These are phyloP conservation scores for Glossosoma conforme DNA, from an alignment of 1,140 invertebrate species.

Conservation along the genomic window DNA sequence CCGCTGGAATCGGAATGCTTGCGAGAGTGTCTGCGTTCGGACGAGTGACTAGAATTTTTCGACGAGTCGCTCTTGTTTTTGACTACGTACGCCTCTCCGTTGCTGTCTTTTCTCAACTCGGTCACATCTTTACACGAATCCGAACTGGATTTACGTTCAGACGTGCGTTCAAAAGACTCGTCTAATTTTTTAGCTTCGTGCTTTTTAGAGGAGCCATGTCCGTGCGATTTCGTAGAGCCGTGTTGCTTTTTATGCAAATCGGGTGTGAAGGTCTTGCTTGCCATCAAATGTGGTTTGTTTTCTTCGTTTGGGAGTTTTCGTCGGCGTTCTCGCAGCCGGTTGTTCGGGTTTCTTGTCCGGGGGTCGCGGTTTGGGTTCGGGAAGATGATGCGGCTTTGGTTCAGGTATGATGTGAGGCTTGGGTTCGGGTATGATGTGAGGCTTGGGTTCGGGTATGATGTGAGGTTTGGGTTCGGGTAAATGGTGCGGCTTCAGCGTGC, in stretches of 20 bases:
- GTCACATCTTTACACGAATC: conserved; percentile 7
- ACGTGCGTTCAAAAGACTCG: background rate
- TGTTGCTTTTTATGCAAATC: too few relatives aligned
- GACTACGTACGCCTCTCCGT: background rate
- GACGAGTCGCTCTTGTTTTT: conserved; percentile 9
- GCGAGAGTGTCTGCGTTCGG: conserved; percentile 17
- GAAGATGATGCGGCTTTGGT: too few relatives aligned
- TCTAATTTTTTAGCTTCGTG: conserved; percentile 1
- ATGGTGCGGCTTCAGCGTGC: conserved; percentile 39
- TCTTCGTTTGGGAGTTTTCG: background rate
- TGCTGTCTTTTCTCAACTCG: conserved; percentile 15
- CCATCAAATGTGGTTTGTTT: background rate
- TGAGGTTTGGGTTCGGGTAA: conserved; percentile 1
- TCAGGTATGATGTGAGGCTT: too few relatives aligned
- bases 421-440: too few relatives aligned
- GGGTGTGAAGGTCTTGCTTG: background rate
- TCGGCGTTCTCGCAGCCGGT: background rate
- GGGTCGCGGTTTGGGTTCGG: conserved; percentile 4
- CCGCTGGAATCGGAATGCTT: conserved; percentile 22
- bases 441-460: too few relatives aligned
- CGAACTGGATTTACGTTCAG: conserved; percentile 8
- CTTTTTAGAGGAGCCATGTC: background rate
- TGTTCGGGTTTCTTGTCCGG: conserved; percentile 3
- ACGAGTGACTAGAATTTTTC: conserved; percentile 25
- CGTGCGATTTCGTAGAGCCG: background rate